A percentile compares a stretch with the other conserved stretches of the same genome.
These are phyloP conservation scores for Mimachlamys varia DNA, from an alignment of 2,888 invertebrate genomes.

Conservation along the genomic window DNA sequence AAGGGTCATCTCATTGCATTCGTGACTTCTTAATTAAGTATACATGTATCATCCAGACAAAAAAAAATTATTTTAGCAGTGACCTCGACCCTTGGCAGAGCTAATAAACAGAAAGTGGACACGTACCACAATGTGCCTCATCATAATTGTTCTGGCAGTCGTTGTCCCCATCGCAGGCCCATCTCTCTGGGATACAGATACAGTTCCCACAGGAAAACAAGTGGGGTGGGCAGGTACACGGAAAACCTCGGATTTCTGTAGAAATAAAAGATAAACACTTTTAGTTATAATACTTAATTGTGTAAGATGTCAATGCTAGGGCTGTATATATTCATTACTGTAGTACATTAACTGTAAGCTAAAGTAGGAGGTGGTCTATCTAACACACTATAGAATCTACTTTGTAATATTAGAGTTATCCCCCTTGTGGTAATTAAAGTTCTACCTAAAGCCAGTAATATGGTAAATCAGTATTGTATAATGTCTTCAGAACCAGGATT, in stretches of 20 bases:
- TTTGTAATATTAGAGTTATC: not conserved
- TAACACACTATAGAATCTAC: not conserved
- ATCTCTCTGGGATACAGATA: constrained; percentile 85
- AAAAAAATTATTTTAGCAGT: too few species aligned
- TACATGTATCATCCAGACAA: too few species aligned
- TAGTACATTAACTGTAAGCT: not conserved
- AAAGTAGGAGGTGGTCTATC: not conserved
- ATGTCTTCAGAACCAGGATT: too few species aligned
- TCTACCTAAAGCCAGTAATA: too few species aligned
- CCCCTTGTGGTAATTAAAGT: not conserved
- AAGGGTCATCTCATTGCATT: too few species aligned
- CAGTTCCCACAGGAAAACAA: constrained; percentile 75
- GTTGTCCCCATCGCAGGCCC: constrained; percentile 97
- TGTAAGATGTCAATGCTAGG: too few species aligned
- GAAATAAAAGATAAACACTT: not conserved
- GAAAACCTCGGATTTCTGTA: constrained; percentile 14
- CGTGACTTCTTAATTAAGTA: too few species aligned
- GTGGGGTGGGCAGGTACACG: constrained; percentile 60
- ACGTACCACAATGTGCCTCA: constrained; percentile 88
- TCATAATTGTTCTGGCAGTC: constrained; percentile 99
- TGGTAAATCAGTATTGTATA: too few species aligned
- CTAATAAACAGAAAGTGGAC: not conserved
- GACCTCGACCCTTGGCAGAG: too few species aligned
- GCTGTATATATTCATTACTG: not conserved
- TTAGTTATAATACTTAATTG: not conserved